Percentiles rank a stretch among this genome's conserved stretches.
These are phyloP conservation scores for Gopherus evgoodei DNA, from an alignment of 2,113 vertebrate species.

Conservation along the genomic window DNA sequence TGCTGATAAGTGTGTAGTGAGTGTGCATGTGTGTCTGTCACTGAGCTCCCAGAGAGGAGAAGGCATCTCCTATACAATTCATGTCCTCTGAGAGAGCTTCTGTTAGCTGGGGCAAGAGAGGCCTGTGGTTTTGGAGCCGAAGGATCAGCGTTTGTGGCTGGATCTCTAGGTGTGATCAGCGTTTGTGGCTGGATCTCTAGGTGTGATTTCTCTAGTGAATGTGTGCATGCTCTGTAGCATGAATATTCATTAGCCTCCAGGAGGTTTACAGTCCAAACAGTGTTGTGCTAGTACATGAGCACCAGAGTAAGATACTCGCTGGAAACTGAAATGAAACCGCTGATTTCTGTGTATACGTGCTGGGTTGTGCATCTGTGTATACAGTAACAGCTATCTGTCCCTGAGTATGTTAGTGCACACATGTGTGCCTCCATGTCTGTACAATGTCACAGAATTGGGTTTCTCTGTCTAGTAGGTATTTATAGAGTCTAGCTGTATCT, in stretches of 20 bases:
- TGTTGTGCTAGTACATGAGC: background rate
- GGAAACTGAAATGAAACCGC: rapidly evolving
- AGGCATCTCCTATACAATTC: background rate
- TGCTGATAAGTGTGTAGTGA: background rate
- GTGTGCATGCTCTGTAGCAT: background rate
- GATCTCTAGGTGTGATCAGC: background rate
- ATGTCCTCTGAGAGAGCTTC: background rate
- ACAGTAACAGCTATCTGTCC: background rate
- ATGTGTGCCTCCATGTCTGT: background rate
- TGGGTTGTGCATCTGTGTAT: rapidly evolving
- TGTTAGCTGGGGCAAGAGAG: background rate
- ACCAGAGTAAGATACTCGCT: background rate
- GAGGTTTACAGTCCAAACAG: background rate
- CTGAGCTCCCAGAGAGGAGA: background rate
- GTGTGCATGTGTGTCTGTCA: too few relatives aligned
- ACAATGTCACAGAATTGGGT: background rate
- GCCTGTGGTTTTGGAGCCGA: background rate
- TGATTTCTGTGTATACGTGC: background rate
- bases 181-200: background rate
- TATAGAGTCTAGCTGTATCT: background rate
- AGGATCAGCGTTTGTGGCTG: background rate
- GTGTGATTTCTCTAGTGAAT: background rate
- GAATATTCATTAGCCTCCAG: background rate
- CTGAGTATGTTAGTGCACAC: background rate
- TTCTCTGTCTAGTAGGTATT: background rate